Conservation (phyloP, 2,113 vertebrate genomes). For the Gymnobelideus leadbeateri region DNA sequence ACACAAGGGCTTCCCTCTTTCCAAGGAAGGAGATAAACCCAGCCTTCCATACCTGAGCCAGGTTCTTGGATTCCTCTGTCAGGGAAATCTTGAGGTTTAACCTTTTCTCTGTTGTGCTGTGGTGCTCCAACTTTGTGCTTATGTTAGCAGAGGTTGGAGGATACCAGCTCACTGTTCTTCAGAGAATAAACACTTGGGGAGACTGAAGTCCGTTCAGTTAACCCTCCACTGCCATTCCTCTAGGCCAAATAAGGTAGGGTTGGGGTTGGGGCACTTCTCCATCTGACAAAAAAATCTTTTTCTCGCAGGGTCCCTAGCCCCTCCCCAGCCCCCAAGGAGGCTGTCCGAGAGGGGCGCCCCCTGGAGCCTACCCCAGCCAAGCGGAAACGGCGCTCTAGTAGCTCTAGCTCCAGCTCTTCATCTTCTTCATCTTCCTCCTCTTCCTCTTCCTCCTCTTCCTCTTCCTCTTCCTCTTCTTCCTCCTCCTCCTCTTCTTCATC, state of each 20-base stretch:
- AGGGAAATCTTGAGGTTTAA: conserved; percentile 80
- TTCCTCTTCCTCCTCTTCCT: conserved; percentile 55
- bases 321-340: conserved; percentile 75
- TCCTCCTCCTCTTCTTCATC: conserved; percentile 72
- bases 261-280: conserved; percentile 67
- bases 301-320: conserved; percentile 76
- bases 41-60: conserved; percentile 73
- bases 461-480: conserved; percentile 21
- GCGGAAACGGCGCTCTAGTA: conserved; percentile 79
- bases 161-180: conserved; percentile 48
- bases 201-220: conserved; percentile 63
- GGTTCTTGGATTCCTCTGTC: conserved; percentile 71
- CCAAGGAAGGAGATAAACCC: conserved; percentile 68
- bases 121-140: conserved; percentile 72
- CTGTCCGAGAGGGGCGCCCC: conserved; percentile 74
- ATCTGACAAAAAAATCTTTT: conserved; percentile 42
- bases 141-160: conserved; percentile 71
- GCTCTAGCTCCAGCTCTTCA: conserved; percentile 79
- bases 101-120: conserved; percentile 76
- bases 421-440: conserved; percentile 73
- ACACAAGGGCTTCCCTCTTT: conserved; percentile 72
- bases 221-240: conserved; percentile 73
- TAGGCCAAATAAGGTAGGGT: conserved; percentile 77
- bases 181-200: conserved; percentile 54
- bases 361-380: conserved; percentile 74